These are phyloP conservation scores for Trichopria drosophilae DNA, from an alignment of 2,888 invertebrate species.

Conservation along the genomic window DNA sequence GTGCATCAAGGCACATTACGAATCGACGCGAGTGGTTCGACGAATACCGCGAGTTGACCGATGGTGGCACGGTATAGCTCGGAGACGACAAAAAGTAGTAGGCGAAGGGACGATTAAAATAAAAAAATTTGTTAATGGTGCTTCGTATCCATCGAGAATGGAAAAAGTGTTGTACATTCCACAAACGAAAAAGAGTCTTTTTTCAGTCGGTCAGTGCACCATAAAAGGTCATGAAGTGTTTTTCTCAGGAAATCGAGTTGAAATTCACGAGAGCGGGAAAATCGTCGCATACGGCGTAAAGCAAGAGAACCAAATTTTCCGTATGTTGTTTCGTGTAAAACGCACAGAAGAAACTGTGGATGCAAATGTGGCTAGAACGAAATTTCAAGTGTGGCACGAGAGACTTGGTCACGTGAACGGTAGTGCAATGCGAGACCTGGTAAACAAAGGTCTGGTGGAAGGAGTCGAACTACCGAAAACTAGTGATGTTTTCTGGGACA, in stretches of 20 bases:
- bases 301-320: conserved; percentile 29
- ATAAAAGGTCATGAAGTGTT: conserved; percentile 23
- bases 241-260: conserved; percentile 20
- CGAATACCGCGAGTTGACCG: conserved; percentile 10
- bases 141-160: conserved; percentile 19
- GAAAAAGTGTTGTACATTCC: conserved; percentile 36
- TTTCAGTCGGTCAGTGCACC: conserved; percentile 27
- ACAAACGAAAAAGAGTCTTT: conserved; percentile 32
- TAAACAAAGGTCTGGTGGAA: background rate
- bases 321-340: conserved; percentile 12
- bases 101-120: conserved; percentile 25
- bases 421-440: conserved; percentile 11
- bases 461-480: conserved; percentile 18
- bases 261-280: conserved; percentile 4
- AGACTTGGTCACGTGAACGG: conserved; percentile 34
- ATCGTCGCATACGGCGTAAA: conserved; percentile 22
- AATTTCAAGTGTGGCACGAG: conserved; percentile 35
- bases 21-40: conserved; percentile 30
- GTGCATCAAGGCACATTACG: conserved; percentile 34
- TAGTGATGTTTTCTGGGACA: conserved; percentile 34
- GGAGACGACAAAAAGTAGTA: conserved; percentile 18
- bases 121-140: conserved; percentile 22
- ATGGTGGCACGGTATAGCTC: conserved; percentile 17
- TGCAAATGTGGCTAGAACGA: conserved; percentile 19
- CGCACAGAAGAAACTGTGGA: background rate